A percentile compares a stretch with the other conserved stretches of the same genome.
Evolutionary conservation across 2,888 invertebrate genomes (phyloP).

Genomic region (Ichneumon xanthorius): DNA sequence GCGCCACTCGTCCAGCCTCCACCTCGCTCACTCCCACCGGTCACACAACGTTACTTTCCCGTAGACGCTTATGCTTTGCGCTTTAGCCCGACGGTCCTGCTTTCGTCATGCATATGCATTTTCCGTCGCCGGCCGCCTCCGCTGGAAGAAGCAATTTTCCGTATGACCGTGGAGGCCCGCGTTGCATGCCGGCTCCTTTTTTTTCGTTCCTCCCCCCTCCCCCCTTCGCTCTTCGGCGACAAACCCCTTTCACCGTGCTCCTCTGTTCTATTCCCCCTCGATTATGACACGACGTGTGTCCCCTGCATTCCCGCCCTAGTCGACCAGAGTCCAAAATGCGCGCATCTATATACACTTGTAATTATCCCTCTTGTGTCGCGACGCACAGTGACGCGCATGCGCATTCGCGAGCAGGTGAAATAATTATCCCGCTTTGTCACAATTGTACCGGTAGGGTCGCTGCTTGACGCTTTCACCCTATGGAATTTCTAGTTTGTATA

Average conservation of each 20-base stretch:
- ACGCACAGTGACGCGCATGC: background rate
- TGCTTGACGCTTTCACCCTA: constrained; percentile 23
- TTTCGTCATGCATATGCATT: constrained; percentile 65
- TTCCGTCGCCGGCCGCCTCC: constrained; percentile 30
- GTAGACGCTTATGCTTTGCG: constrained; percentile 46
- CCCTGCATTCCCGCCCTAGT: constrained; percentile 37
- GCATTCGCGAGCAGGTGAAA: constrained; percentile 64
- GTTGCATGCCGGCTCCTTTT: constrained; percentile 16
- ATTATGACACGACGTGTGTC: constrained; percentile 55
- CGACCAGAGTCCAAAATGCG: background rate
- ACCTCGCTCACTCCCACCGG: background rate
- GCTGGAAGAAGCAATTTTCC: constrained; percentile 65
- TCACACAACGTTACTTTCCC: constrained; percentile 11
- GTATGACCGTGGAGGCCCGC: constrained; percentile 50
- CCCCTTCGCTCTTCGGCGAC: background rate
- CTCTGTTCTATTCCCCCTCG: constrained; percentile 46
- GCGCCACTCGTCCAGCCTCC: background rate
- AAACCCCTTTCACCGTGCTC: constrained; percentile 35
- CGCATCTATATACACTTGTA: constrained; percentile 39
- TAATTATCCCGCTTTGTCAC: constrained; percentile 65
- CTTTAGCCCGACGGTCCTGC: constrained; percentile 42
- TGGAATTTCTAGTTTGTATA: constrained; percentile 42
- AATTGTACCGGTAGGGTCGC: constrained; percentile 3
- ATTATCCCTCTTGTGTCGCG: constrained; percentile 65
- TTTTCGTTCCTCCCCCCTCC: constrained; percentile 4